Evolutionary conservation across 2,113 vertebrate species (phyloP), one percentile per base, ranked within the genome.

Genomic region (Zosterops borbonicus): DNA sequence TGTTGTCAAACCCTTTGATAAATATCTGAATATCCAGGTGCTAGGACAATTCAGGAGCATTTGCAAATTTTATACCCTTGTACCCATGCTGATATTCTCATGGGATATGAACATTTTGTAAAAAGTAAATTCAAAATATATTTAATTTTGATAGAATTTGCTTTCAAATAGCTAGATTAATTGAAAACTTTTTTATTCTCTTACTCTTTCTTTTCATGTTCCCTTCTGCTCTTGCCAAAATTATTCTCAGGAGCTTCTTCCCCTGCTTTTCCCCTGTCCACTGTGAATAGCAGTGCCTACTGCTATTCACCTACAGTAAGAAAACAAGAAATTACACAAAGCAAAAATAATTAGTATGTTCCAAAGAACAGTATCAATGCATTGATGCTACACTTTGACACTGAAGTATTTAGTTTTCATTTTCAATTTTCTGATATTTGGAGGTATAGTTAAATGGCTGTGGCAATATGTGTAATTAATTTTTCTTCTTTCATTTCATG

Each of bases 401-500:
- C 25, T 46, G 27, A 91, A 37, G 37, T 94, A 64, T 80, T 96
- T 80, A 77, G 90, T 95, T 92, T 95, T 93, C 21, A 76, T 84
- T 88, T 95, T 88, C 28, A 89, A 15, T 94, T 95, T 96, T 87
- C 79, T 95, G 49, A 82, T 96, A 85, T 95, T 96, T 95, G 65
- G 47, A 90, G 64, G 65, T 95, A 94, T 91, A 93, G 41, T 92
- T 95, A 97, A 97, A 92, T 85, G 59, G 41, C 85, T 95, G 47
- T 96, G 79, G 83, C 78, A 96, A 70, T 93, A 39, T 33, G 41
- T 0, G 3, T 87, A 95, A 95, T 98, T 97, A 94, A 69, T 96
- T 97, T 97, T 96, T 89, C 59, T 96, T 77, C 80, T 58, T 96
- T 92, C n/a, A 42, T 89, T 92, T 94, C 90, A 47, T 95, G 95